Percentiles rank a stretch among this genome's conserved stretches.
phyloP scores from a whole-genome alignment of 2,113 vertebrate genomes.

The Brachyhypopomus gauderio region DNA sequence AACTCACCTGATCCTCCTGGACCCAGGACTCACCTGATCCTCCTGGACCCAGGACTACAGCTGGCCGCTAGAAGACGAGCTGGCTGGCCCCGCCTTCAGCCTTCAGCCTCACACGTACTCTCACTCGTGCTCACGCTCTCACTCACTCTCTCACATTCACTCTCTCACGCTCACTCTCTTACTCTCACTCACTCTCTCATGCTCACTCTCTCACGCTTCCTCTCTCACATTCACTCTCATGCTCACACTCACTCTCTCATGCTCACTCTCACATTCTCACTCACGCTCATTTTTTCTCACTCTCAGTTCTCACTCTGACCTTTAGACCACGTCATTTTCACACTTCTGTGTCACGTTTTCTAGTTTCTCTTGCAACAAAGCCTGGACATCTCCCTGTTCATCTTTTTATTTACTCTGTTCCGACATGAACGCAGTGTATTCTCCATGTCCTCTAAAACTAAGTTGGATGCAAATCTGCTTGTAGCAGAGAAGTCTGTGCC shows the following conservation, averaged over 20 bases:
- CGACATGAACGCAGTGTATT: conserved; percentile 67
- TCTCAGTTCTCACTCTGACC: background rate
- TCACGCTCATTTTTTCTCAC: background rate
- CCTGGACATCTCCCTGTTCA: conserved; percentile 45
- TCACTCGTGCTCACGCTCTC: no score
- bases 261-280: no score
- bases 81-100: background rate
- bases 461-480: conserved; percentile 81
- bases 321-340: conserved; percentile 7
- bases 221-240: no score
- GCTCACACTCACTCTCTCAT: no score
- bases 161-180: no score
- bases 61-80: conserved; percentile 38
- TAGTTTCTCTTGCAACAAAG: conserved; percentile 4
- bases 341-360: background rate
- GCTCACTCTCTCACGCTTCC: no score
- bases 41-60: conserved; percentile 59
- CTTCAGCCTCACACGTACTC: no score
- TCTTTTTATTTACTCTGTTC: conserved; percentile 61
- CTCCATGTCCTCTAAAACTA: conserved; percentile 79
- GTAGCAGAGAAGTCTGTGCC: conserved; percentile 76
- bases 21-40: conserved; percentile 72
- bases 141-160: no score
- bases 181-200: no score
- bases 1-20: conserved; percentile 71